Conservation (phyloP, 2,113 vertebrate species). For the Tupaia chinensis region DNA sequence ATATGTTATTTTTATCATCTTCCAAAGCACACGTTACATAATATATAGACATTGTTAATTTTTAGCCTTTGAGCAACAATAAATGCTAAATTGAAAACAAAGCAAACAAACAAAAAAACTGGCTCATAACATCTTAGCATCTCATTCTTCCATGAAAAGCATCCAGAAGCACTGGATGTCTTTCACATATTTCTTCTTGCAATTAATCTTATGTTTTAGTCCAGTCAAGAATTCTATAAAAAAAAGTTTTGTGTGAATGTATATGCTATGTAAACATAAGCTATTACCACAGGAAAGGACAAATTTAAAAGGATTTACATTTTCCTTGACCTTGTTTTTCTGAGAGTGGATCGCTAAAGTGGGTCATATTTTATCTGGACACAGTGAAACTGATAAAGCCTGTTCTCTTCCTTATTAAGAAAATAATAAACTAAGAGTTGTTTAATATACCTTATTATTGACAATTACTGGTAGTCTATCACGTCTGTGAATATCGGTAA, state of each 20-base stretch:
- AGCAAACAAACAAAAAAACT: not conserved
- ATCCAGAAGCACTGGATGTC: not conserved
- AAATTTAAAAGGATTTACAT: constrained; percentile 7
- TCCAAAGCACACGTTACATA: not conserved
- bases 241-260: not conserved
- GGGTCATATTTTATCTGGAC: not conserved
- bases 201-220: not conserved
- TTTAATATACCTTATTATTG: not conserved
- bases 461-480: not conserved
- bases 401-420: constrained; percentile 41
- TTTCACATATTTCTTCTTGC: not conserved
- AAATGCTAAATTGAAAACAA: not conserved
- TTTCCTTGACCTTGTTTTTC: not conserved
- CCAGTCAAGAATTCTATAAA: not conserved
- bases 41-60: not conserved
- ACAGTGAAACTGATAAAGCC: not conserved
- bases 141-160: not conserved
- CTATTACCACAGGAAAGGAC: not conserved
- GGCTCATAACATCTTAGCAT: not conserved
- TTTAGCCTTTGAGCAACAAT: not conserved
- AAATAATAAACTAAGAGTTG: not conserved
- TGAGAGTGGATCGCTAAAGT: not conserved
- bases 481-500: constrained; percentile 45
- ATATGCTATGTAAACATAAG: not conserved
- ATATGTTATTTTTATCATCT: not conserved